These are phyloP conservation scores for Caerostris darwini DNA, from an alignment of 1,140 invertebrate genomes.

Conservation along the genomic window DNA sequence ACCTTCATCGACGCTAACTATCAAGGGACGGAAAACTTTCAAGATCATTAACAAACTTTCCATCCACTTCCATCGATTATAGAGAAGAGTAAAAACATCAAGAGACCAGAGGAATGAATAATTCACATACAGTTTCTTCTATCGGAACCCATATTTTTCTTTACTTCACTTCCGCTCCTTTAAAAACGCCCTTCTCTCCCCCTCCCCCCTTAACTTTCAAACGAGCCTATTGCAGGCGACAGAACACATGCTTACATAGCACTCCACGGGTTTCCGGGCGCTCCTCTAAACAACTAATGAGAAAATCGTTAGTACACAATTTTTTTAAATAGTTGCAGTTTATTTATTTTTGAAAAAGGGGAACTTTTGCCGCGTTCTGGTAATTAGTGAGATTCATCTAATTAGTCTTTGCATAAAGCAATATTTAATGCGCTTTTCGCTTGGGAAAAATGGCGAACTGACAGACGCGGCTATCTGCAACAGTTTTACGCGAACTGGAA, in stretches of 20 bases:
- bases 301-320: conserved; percentile 60
- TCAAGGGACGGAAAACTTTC: not conserved
- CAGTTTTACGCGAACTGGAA: not conserved
- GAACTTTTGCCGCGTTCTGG: too few relatives aligned
- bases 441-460: not conserved
- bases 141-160: not conserved
- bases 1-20: too few relatives aligned
- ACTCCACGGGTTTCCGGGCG: not conserved
- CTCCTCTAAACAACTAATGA: conserved; percentile 65
- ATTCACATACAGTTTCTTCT: not conserved
- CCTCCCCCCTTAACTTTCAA: not conserved
- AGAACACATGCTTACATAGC: conserved; percentile 68
- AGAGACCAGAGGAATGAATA: conserved; percentile 46
- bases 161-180: not conserved
- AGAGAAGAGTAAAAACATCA: not conserved
- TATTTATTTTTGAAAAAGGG: too few relatives aligned
- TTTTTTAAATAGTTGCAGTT: not conserved
- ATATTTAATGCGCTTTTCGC: conserved; percentile 47
- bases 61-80: conserved; percentile 36
- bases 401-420: conserved; percentile 44
- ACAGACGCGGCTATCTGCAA: not conserved
- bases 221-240: conserved; percentile 41
- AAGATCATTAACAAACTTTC: not conserved
- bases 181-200: too few relatives aligned
- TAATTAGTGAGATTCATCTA: conserved; percentile 50